A percentile compares a stretch with the other conserved stretches of the same genome.
Evolutionary conservation across 2,797 vertebrate species (phyloP).

Genomic region (Echiichthys vipera): DNA sequence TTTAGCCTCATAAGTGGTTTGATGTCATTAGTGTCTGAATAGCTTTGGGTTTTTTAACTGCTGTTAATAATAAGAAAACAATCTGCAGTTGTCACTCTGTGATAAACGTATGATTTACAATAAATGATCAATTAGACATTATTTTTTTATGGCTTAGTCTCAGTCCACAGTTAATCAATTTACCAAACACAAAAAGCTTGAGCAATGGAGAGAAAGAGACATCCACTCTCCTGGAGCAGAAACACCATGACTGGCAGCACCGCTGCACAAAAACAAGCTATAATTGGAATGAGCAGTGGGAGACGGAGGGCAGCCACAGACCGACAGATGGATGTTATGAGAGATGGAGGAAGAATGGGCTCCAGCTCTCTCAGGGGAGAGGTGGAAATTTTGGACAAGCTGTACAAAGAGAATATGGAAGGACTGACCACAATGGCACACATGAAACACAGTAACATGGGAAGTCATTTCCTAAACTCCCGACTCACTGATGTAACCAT

Average conservation of each 20-base stretch:
- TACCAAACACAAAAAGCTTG: background rate
- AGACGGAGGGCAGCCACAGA: slow-evolving; percentile 6
- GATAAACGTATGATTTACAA: no score
- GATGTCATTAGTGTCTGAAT: background rate
- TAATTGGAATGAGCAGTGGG: slow-evolving; percentile 46
- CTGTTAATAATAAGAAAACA: background rate
- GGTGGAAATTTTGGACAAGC: slow-evolving; percentile 1
- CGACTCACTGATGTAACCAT: background rate
- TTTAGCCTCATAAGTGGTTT: background rate
- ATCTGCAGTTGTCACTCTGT: background rate
- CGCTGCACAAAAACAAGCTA: slow-evolving; percentile 34
- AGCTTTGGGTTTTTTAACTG: background rate
- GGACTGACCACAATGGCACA: background rate
- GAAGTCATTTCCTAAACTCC: background rate
- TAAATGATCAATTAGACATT: background rate
- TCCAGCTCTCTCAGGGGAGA: slow-evolving; percentile 1
- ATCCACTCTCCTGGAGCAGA: slow-evolving; percentile 15
- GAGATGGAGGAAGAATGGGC: slow-evolving; percentile 8
- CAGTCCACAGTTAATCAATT: background rate
- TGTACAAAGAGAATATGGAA: background rate
- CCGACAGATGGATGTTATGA: slow-evolving; percentile 36
- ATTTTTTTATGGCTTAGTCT: background rate
- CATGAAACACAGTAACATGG: background rate
- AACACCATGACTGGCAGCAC: slow-evolving; percentile 14
- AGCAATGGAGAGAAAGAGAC: background rate